phyloP scores from a whole-genome alignment of 64 coral and sea anemone species.

The Stylophora pistillata region DNA sequence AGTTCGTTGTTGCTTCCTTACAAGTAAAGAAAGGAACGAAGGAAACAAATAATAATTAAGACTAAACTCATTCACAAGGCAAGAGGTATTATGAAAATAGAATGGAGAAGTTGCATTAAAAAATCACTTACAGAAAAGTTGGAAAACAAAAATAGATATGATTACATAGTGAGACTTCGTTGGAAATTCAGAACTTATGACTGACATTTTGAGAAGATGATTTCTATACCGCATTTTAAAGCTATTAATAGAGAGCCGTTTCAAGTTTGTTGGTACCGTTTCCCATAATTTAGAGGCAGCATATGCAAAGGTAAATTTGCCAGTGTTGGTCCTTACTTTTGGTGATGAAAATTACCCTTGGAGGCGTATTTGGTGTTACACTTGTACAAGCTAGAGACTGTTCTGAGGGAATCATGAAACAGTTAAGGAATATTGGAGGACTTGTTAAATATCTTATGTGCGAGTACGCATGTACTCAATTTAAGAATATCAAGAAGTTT shows the following conservation, averaged over 20 bases:
- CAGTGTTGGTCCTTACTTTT: conserved; percentile 51
- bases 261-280: no score
- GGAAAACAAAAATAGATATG: conserved; percentile 10
- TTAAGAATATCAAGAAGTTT: conserved; percentile 31
- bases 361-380: conserved; percentile 47
- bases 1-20: no score
- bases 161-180: no score
- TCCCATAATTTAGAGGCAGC: conserved; percentile 44
- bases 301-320: conserved; percentile 54
- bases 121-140: not conserved
- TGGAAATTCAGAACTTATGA: conserved; percentile 16
- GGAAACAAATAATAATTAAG: no score
- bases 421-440: conserved; percentile 27
- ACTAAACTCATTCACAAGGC: no score
- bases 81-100: no score
- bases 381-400: conserved; percentile 10
- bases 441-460: not conserved
- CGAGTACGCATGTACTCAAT: not conserved
- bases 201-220: not conserved
- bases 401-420: conserved; percentile 16
- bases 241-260: no score
- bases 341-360: conserved; percentile 39
- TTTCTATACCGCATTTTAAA: conserved; percentile 34
- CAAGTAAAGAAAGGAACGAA: no score
- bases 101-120: no score